Evolutionary conservation across 2,113 vertebrate species (phyloP), one percentile per base, ranked within the genome.

Genomic region (Phalacrocorax aristotelis): DNA sequence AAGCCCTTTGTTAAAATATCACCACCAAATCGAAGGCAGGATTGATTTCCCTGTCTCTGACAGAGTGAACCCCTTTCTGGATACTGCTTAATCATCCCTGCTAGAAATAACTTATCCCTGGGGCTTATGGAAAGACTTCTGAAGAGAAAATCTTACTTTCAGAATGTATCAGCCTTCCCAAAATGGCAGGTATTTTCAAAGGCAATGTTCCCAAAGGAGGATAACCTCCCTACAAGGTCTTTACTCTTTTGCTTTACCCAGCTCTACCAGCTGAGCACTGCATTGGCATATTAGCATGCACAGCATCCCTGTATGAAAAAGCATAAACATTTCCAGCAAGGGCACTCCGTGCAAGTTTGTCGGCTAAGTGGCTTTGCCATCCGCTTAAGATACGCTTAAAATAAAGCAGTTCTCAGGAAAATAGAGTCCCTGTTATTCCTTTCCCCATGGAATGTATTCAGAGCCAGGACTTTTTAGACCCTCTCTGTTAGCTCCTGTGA

Each of bases 151-250:
- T 64, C 62, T 78, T 55, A 26, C 58, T 89, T 89, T 77, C n/a
- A 38, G 75, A 85, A 23, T 4, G 18, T 34, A 78, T 42, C 75
- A 51, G 64, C 65, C 77, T 92, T 79, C 80, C 86, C 71, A 44
- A 72, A 87, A 72, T 4, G 66, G 74, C 83, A 95, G 91, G 49
- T 58, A 87, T 92, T 93, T 93, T 65, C 80, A 79, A 83, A 93
- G 38, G 49, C 48, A 18, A 15, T 61, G 80, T 38, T 95, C 74
- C 91, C 69, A 57, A 38, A 87, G 87, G 61, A 96, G 77, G 84
- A 89, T 83, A 96, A 92, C 96, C 77, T 96, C 94, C 36, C 83
- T 61, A 76, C 92, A 95, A 95, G 94, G 90, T 96, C 95, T 92
- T 93, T 80, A 58, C 75, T 66, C 46, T 27, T 69, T 13, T 1